Evolutionary conservation across 2,888 invertebrate genomes (phyloP).

Genomic region (Leucophenga maculata): DNA sequence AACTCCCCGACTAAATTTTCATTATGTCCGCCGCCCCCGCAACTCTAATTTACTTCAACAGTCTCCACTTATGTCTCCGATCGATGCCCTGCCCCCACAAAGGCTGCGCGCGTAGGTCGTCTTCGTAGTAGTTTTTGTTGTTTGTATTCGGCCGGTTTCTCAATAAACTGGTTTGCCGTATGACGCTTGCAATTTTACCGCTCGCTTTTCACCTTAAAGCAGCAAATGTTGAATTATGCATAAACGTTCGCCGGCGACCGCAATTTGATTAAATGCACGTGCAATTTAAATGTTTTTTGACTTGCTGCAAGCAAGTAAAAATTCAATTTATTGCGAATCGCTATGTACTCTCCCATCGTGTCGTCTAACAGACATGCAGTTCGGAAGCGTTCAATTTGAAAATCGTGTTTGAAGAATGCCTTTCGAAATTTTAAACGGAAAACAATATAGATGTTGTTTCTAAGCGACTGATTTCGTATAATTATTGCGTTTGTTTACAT

Average conservation of each 20-base stretch:
- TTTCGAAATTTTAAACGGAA: too few species aligned
- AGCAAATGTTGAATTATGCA: slow-evolving; percentile 17
- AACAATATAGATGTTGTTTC: too few species aligned
- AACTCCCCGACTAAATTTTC: background rate
- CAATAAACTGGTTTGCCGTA: background rate
- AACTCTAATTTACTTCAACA: background rate
- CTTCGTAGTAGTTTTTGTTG: background rate
- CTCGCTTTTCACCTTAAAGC: slow-evolving; percentile 46
- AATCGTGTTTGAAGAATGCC: too few species aligned
- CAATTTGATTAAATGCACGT: slow-evolving; percentile 46
- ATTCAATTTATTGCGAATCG: background rate
- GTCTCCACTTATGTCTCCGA: slow-evolving; percentile 30
- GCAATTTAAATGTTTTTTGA: slow-evolving; percentile 25
- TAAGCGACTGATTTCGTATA: too few species aligned
- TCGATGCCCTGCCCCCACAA: slow-evolving; percentile 40
- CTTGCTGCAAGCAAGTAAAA: background rate
- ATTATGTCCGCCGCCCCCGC: background rate
- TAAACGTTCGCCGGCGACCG: slow-evolving; percentile 28
- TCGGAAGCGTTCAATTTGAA: too few species aligned
- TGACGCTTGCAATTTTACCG: slow-evolving; percentile 26
- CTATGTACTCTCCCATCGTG: too few species aligned
- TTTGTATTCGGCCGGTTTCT: slow-evolving; percentile 16
- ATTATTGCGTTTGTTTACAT: too few species aligned
- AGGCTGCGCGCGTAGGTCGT: slow-evolving; percentile 41
- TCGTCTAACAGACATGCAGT: too few species aligned